These are phyloP conservation scores for Rhodinocichla rosea DNA, from an alignment of 2,113 vertebrate genomes.

Conservation along the genomic window DNA sequence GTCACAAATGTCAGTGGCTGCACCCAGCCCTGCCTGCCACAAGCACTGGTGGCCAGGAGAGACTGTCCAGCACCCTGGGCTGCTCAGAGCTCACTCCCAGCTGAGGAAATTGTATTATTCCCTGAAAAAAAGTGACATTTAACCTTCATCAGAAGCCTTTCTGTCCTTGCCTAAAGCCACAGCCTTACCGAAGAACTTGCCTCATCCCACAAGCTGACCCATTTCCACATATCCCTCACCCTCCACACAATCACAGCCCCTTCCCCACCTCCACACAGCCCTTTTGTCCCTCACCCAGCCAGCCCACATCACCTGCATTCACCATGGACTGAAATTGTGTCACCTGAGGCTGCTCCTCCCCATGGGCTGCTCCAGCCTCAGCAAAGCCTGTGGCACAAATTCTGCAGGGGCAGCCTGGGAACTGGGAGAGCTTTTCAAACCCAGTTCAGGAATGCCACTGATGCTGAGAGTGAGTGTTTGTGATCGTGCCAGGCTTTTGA, in stretches of 20 bases:
- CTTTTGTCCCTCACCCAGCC: background rate
- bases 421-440: background rate
- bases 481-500: background rate
- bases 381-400: background rate
- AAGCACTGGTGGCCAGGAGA: background rate
- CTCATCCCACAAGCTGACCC: too few species aligned
- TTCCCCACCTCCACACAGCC: accelerated
- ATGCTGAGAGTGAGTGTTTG: background rate
- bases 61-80: background rate
- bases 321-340: accelerated
- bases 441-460: background rate
- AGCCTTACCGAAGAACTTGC: background rate
- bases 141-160: background rate
- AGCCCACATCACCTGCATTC: background rate
- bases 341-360: background rate
- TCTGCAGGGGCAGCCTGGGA: background rate
- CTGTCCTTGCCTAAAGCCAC: background rate
- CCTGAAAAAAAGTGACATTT: background rate
- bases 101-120: background rate
- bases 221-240: accelerated
- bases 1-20: background rate
- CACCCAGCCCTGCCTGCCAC: too few species aligned
- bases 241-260: accelerated
- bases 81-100: background rate
- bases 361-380: background rate